Evolutionary conservation across 2,888 invertebrate genomes (phyloP).

Genomic region (Sesia bembeciformis): DNA sequence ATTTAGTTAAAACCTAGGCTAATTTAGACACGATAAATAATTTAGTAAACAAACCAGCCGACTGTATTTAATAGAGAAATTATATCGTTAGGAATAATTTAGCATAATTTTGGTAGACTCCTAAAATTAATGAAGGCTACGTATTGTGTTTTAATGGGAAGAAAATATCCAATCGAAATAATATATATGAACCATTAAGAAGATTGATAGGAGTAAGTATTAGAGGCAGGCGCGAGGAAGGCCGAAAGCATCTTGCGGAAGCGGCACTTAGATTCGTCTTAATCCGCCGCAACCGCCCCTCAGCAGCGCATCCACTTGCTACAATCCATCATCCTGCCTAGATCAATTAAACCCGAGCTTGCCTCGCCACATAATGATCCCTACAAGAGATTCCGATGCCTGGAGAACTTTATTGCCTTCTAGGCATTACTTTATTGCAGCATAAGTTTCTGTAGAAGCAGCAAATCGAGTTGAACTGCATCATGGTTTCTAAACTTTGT

Average conservation of each 20-base stretch:
- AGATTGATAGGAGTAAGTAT: slow-evolving; percentile 14
- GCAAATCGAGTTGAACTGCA: too few species aligned
- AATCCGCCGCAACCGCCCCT: slow-evolving; percentile 25
- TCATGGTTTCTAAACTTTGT: too few species aligned
- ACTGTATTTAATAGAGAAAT: not conserved
- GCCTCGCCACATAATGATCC: slow-evolving; percentile 25
- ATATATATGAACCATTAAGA: slow-evolving; percentile 4
- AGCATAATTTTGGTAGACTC: not conserved
- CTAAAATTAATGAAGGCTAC: too few species aligned
- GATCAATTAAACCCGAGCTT: slow-evolving; percentile 45
- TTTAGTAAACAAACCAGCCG: slow-evolving; percentile 1
- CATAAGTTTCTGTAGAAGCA: too few species aligned
- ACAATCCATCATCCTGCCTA: slow-evolving; percentile 46
- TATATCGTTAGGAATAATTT: not conserved
- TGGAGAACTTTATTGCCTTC: not conserved
- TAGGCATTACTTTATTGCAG: not conserved
- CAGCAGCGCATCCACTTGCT: slow-evolving; percentile 13
- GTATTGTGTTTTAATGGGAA: not conserved
- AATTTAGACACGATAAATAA: not conserved
- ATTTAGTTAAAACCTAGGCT: slow-evolving; percentile 14
- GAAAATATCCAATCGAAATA: not conserved
- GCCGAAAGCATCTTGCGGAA: slow-evolving; percentile 21
- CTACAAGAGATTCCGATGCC: slow-evolving; percentile 17
- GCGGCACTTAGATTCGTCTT: slow-evolving; percentile 34
- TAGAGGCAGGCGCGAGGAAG: slow-evolving; percentile 9